phyloP scores from a whole-genome alignment of 2,888 invertebrate species.

The Hermaeophaga mercurialis region DNA sequence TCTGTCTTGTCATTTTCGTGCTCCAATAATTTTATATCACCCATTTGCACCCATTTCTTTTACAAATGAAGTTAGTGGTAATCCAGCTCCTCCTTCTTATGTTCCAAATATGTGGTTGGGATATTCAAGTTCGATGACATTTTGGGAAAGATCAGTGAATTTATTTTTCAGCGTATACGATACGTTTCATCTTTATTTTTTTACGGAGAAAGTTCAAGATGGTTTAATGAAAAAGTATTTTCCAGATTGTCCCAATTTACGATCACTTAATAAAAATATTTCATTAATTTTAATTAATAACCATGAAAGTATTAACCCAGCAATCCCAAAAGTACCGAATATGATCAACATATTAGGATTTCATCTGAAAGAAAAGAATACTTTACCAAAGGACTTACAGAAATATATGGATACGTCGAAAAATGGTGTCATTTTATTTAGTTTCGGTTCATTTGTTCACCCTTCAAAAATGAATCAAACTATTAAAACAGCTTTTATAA shows the following conservation, averaged over 20 bases:
- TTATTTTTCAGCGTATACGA: constrained; percentile 45
- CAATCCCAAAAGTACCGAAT: constrained; percentile 62
- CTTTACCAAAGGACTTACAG: constrained; percentile 57
- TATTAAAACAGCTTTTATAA: constrained; percentile 61
- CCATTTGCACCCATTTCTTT: no score
- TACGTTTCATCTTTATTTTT: constrained; percentile 24
- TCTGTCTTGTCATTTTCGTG: no score
- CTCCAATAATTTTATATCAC: no score
- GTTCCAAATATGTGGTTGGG: constrained; percentile 58
- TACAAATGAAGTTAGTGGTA: no score
- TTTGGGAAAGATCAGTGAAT: constrained; percentile 62
- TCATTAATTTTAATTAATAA: constrained; percentile 48
- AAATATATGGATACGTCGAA: constrained; percentile 60
- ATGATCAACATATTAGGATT: constrained; percentile 65
- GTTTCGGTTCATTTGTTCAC: constrained; percentile 65
- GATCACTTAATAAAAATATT: constrained; percentile 41
- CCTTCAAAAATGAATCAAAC: constrained; percentile 61
- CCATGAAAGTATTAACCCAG: constrained; percentile 61
- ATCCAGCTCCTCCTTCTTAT: constrained; percentile 59
- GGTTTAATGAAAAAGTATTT: constrained; percentile 41
- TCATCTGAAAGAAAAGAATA: constrained; percentile 52
- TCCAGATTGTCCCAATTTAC: constrained; percentile 43
- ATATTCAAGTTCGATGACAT: constrained; percentile 57
- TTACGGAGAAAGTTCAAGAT: constrained; percentile 42
- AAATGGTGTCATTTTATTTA: constrained; percentile 64